Conservation (phyloP, 2,113 vertebrate genomes). For the Rhea pennata region DNA sequence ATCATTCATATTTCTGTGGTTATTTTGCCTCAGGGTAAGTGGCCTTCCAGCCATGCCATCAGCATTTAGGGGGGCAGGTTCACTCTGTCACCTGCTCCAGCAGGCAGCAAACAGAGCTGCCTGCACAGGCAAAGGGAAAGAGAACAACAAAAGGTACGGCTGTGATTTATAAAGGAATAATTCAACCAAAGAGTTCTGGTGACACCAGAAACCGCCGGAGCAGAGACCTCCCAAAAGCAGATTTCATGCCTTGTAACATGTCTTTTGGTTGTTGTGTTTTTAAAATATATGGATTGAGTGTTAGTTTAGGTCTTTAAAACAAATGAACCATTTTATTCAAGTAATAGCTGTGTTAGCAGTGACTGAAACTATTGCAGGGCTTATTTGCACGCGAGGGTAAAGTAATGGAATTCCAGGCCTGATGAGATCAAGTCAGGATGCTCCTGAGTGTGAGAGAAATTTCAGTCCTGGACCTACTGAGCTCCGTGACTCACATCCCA, state of each 20-base stretch:
- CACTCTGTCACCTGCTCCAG: background rate
- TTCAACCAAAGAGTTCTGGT: background rate
- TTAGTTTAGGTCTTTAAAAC: slow-evolving; percentile 54
- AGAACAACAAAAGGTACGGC: background rate
- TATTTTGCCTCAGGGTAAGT: background rate
- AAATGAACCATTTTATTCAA: slow-evolving; percentile 52
- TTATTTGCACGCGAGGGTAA: slow-evolving; percentile 17
- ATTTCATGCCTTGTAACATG: background rate
- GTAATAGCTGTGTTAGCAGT: slow-evolving; percentile 16
- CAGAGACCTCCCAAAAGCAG: background rate
- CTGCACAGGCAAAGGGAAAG: background rate
- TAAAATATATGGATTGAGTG: slow-evolving; percentile 23
- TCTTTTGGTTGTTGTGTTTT: slow-evolving; percentile 8
- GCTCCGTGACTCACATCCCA: background rate
- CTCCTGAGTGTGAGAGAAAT: slow-evolving; percentile 17
- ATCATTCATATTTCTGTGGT: fast-evolving
- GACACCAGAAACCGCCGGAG: background rate
- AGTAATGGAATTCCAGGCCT: slow-evolving; percentile 19
- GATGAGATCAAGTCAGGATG: slow-evolving; percentile 11
- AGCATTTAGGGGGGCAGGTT: fast-evolving
- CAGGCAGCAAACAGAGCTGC: background rate
- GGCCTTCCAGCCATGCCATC: background rate
- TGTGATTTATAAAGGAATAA: background rate
- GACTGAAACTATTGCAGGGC: background rate
- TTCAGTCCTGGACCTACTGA: slow-evolving; percentile 18